A percentile compares a stretch with the other conserved stretches of the same genome.
Evolutionary conservation across 1,140 invertebrate species (phyloP).

Genomic region (Drosophila paulistorum): DNA sequence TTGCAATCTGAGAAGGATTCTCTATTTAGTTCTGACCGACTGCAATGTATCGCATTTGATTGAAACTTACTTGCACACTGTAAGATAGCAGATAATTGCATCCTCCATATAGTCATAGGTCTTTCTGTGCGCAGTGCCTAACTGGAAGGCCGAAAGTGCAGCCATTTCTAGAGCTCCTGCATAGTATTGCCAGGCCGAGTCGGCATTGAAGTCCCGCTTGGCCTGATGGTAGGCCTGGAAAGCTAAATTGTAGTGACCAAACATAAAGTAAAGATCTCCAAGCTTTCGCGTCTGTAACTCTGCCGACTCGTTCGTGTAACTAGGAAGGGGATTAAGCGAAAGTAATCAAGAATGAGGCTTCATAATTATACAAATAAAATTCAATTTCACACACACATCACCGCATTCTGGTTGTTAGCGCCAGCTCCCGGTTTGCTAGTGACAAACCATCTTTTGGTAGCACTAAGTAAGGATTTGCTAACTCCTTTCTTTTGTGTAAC

Average conservation of each 20-base stretch:
- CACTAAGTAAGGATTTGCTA: conserved; percentile 95
- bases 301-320: conserved; percentile 93
- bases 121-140: conserved; percentile 89
- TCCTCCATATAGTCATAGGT: conserved; percentile 96
- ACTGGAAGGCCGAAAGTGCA: conserved; percentile 95
- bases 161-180: conserved; percentile 98
- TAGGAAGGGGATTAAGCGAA: conserved; percentile 69
- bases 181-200: conserved; percentile 98
- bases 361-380: too few relatives aligned
- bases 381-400: conserved; percentile 87
- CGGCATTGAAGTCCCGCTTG: conserved; percentile 97
- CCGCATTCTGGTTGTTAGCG: conserved; percentile 88
- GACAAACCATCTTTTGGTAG: conserved; percentile 97
- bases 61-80: conserved; percentile 89
- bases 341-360: background rate
- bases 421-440: conserved; percentile 91
- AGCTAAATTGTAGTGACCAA: conserved; percentile 95
- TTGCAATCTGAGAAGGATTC: conserved; percentile 86
- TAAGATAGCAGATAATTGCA: conserved; percentile 94
- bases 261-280: conserved; percentile 98
- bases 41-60: fast-evolving
- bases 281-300: conserved; percentile 96
- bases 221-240: conserved; percentile 97
- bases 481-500: conserved; percentile 95
- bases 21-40: background rate